Evolutionary conservation across 2,888 invertebrate genomes (phyloP), one percentile per base, ranked within the genome.

Genomic region (Pemphredon lugubris): DNA sequence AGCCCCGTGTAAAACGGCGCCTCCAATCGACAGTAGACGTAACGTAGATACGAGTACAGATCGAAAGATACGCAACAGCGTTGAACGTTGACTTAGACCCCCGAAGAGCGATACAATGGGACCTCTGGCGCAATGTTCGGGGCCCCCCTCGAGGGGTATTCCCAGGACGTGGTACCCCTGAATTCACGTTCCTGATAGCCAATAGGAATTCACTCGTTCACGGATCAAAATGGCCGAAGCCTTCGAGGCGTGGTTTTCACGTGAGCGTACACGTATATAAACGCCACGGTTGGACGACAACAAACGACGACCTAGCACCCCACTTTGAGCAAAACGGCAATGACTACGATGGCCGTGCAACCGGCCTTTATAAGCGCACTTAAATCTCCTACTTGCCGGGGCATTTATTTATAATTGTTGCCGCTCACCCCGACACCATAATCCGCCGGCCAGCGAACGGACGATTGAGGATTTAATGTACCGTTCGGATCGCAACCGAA

Each of bases 191-290:
- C 55, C 18, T 68, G 55, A 66, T 59, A 54, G 26, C 77, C 72
- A 75, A 77, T 75, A 50, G 65, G 69, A 75, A 70, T 77, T 63
- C 72, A 57, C 39, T 51, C 51, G 47, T 66, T 75, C 54, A 14
- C 44, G 51, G 60, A 51, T 61, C 75, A 77, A 79, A 44, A 79
- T 75, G 81, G 77, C 77, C 63, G 78, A 61, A n/a, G 54, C 58
- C 55, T 40, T 60, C 69, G 65, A 81, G 81, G 79, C 82, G 77
- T 81, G 79, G 82, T 84, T 79, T 75, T 70, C 71, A 37, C 63
- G 69, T 70, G 45, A 37, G 26, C 14, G 34, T 51, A 14, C 9
- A 39, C 32, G n/a, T 14, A 47, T 16, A 34, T 7, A 34, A 34
- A 34, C 34, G 6, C n/a, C 16, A 23, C 2, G 11, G n/a, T n/a